Conservation (phyloP, 2,888 invertebrate species). For the Hyppa rectilinea region DNA sequence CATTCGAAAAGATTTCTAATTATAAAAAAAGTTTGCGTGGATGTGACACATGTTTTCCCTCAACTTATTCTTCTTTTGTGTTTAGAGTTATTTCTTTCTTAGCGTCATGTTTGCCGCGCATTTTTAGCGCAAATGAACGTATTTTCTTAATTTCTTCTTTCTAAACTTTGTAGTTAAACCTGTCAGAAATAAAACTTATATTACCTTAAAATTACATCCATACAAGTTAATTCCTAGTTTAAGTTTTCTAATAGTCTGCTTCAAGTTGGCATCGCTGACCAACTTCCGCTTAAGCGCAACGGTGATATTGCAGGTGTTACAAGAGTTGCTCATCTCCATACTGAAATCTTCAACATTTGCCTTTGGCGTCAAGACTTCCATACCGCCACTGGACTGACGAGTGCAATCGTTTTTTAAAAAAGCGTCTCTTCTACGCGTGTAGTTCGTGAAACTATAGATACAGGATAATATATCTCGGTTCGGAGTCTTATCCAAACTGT, state of each 20-base stretch:
- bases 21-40: too few species aligned
- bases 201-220: conserved; percentile 88
- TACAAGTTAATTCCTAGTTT: conserved; percentile 86
- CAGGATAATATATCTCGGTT: conserved; percentile 55
- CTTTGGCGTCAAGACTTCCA: conserved; percentile 2
- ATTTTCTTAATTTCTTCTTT: too few species aligned
- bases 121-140: too few species aligned
- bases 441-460: conserved; percentile 81
- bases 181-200: not conserved
- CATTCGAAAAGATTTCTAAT: conserved; percentile 1
- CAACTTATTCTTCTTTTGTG: too few species aligned
- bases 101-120: too few species aligned
- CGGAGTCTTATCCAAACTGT: conserved; percentile 24
- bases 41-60: too few species aligned
- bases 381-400: conserved; percentile 21
- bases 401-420: conserved; percentile 56
- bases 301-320: conserved; percentile 83
- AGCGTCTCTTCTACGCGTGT: conserved; percentile 80
- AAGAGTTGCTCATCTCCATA: conserved; percentile 65
- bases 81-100: too few species aligned
- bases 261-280: conserved; percentile 74
- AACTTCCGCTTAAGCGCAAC: conserved; percentile 76
- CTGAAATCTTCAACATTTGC: conserved; percentile 48
- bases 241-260: conserved; percentile 81
- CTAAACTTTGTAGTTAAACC: not conserved